A percentile compares a stretch with the other conserved stretches of the same genome.
phyloP scores from a whole-genome alignment of 2,797 vertebrate genomes.

The Buphagus erythrorhynchus region DNA sequence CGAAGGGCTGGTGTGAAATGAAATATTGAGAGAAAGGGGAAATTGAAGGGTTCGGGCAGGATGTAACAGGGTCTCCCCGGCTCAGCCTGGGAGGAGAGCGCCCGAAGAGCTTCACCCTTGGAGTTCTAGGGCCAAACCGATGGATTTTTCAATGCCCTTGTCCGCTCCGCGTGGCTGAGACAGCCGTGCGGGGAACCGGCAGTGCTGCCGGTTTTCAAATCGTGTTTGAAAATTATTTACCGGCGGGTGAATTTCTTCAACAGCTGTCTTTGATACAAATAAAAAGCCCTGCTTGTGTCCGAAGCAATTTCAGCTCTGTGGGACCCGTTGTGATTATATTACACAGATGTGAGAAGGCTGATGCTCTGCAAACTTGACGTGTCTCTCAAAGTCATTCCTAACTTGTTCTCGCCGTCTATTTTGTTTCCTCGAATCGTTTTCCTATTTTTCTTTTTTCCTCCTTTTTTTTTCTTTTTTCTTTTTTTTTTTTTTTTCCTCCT shows the following conservation, averaged over 20 bases:
- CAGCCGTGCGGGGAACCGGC: background rate
- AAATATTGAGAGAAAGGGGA: background rate
- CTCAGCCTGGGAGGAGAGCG: background rate
- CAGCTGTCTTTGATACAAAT: conserved; percentile 44
- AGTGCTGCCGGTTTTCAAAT: background rate
- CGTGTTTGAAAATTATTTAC: conserved; percentile 43
- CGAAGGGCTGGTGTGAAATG: background rate
- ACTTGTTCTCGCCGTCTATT: conserved; percentile 8
- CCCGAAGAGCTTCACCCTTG: background rate
- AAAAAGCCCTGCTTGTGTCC: conserved; percentile 1
- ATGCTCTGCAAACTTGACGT: conserved; percentile 35
- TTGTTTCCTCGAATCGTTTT: background rate
- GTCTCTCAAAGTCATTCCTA: conserved; percentile 36
- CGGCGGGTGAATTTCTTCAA: background rate
- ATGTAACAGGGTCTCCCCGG: background rate
- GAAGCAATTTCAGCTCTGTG: conserved; percentile 16
- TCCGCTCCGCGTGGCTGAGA: background rate
- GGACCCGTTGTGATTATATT: background rate
- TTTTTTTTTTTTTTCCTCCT: too few relatives aligned
- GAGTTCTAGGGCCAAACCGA: background rate
- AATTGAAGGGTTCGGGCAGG: background rate
- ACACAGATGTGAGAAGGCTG: conserved; percentile 20
- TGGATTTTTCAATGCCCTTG: background rate
- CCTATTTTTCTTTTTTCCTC: too few relatives aligned
- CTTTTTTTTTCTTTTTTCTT: background rate